Percentiles rank a stretch among this genome's conserved stretches.
These are phyloP conservation scores for Dicrurus megarhynchus DNA, from an alignment of 2,113 vertebrate species.

Conservation along the genomic window DNA sequence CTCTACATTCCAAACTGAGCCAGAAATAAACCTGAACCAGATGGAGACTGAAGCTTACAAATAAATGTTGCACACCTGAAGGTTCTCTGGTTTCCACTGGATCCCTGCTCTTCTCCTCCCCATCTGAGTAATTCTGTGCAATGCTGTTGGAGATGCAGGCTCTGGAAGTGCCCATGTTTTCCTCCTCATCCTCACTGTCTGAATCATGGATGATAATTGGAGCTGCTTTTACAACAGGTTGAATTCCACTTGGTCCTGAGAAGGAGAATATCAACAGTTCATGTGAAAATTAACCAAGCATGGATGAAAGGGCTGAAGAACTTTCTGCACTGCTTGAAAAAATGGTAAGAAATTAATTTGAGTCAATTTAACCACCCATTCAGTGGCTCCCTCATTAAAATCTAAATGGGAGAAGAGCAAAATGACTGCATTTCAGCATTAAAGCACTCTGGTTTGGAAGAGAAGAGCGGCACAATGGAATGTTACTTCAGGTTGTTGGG, in stretches of 20 bases:
- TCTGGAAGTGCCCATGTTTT: conserved; percentile 67
- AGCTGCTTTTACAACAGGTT: conserved; percentile 77
- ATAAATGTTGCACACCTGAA: conserved; percentile 51
- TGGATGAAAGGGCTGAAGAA: background rate
- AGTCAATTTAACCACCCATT: background rate
- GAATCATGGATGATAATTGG: conserved; percentile 90
- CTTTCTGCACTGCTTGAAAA: background rate
- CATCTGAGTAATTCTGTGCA: conserved; percentile 75
- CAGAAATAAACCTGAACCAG: background rate
- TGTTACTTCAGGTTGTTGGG: background rate
- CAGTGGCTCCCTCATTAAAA: background rate
- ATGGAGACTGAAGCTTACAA: background rate
- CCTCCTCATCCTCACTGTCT: conserved; percentile 95
- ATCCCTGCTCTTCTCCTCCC: conserved; percentile 72
- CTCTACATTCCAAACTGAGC: background rate
- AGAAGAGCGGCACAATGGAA: background rate
- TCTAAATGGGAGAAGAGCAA: background rate
- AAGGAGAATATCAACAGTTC: background rate
- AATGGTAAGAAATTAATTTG: background rate
- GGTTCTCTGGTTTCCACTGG: conserved; percentile 68
- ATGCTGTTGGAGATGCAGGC: conserved; percentile 71
- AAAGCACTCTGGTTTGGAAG: background rate
- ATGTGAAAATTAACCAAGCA: background rate
- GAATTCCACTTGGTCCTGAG: conserved; percentile 93
- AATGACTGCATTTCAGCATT: background rate